Conservation (phyloP, 2,113 vertebrate species). For the Scomber japonicus region DNA sequence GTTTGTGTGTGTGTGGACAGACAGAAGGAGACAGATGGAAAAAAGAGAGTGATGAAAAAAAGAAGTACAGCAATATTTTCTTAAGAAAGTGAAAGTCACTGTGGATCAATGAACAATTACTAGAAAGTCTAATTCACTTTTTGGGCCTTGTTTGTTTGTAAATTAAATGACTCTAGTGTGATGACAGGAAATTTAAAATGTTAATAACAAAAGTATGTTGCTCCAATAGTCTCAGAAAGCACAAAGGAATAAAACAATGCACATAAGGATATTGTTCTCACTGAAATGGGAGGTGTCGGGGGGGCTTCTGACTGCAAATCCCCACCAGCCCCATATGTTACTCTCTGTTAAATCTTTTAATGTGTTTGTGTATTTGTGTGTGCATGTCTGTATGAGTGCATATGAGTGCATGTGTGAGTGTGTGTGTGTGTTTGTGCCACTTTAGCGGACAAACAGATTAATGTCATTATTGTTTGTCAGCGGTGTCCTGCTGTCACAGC, state of each 20-base stretch:
- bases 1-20: conserved; percentile 17
- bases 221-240: conserved; percentile 26
- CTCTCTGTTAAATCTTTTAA: conserved; percentile 63
- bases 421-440: conserved; percentile 47
- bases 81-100: conserved; percentile 17
- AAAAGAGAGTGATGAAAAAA: conserved; percentile 19
- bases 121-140: conserved; percentile 2
- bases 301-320: conserved; percentile 59
- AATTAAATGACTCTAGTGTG: conserved; percentile 13
- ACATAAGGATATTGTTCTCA: conserved; percentile 31
- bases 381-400: conserved; percentile 14
- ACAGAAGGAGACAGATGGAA: conserved; percentile 1
- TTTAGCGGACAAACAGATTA: conserved; percentile 68
- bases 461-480: conserved; percentile 66
- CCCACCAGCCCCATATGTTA: conserved; percentile 66
- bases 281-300: conserved; percentile 41
- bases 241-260: conserved; percentile 12
- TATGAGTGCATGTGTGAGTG: conserved; percentile 7
- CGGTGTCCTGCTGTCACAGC: conserved; percentile 56
- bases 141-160: conserved; percentile 29
- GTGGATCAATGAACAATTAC: neutral
- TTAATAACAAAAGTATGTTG: conserved; percentile 39
- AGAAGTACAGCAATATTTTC: conserved; percentile 41
- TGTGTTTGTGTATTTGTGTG: conserved; percentile 46
- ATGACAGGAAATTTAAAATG: conserved; percentile 14